Evolutionary conservation across 64 coral and sea anemone species (phyloP), one percentile per base, ranked within the genome.

Genomic region (Dendrophyllia cribrosa): DNA sequence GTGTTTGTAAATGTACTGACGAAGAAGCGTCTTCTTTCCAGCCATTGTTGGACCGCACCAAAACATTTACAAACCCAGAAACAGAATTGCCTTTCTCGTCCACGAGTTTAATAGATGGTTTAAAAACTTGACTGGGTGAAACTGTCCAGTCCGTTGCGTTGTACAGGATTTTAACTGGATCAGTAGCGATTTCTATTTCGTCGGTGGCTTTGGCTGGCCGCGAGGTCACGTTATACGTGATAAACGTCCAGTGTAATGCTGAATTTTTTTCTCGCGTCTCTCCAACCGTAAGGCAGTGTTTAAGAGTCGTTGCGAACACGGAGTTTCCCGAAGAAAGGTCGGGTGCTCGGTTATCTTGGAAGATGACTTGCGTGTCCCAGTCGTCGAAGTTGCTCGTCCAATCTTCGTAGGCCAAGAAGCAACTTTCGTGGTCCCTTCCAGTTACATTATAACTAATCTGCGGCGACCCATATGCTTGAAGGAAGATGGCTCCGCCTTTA

Each of bases 371-470:
- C 22, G 89, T 79, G 21, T 88, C 46, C 94, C 94, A 96, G 0
- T 96, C 13, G 59, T 92, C 72, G 43, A 73, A 91, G n/a, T 72
- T 49, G 6, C 62, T 43, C 2, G 3, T 15, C 17, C 45, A 15
- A 16, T 92, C 25, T 53, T 96, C 77, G 59, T 92, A 96, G 21
- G 74, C 68, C 59, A 96, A 88, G 69, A 96, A 96, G 66, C 94
- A 96, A 20, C 63, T 78, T 24, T 88, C 58, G 19, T 73, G 58
- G 8, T 75, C 68, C 11, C 71, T 21, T 13, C 15, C 59, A 13
- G 21, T 75, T 9, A 79, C 75, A 25, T 70, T 74, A 21, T 53
- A 51, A 59, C 53, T 79, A 16, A 88, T 66, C 61, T 73, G 87
- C 11, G 74, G 82, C 15, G 85, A 87, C 0, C 94, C 89, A 15